These are phyloP conservation scores for Sturnira hondurensis DNA, from an alignment of 2,113 vertebrate genomes.

Conservation along the genomic window DNA sequence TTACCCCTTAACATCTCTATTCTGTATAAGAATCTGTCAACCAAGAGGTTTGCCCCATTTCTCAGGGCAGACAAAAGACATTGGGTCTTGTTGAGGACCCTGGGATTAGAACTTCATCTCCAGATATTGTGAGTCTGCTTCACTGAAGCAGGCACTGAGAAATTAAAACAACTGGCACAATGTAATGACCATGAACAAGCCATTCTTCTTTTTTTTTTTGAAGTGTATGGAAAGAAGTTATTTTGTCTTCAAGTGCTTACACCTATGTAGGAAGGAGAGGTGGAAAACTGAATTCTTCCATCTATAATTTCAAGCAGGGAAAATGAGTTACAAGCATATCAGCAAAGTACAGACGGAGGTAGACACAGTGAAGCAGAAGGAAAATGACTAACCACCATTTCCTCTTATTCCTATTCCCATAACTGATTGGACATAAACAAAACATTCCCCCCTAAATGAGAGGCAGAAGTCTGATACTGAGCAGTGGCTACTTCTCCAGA, in stretches of 20 bases:
- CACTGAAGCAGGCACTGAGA: constrained; percentile 66
- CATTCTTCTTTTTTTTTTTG: constrained; percentile 8
- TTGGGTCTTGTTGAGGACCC: constrained; percentile 59
- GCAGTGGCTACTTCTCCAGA: constrained; percentile 68
- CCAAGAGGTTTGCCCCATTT: constrained; percentile 64
- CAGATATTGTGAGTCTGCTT: constrained; percentile 63
- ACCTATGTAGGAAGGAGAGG: constrained; percentile 66
- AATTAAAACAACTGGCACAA: constrained; percentile 73
- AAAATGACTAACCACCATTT: constrained; percentile 58
- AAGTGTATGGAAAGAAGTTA: constrained; percentile 20
- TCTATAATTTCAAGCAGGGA: constrained; percentile 74
- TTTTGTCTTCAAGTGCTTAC: constrained; percentile 72
- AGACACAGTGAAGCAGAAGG: constrained; percentile 61
- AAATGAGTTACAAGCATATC: constrained; percentile 68
- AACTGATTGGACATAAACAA: constrained; percentile 61
- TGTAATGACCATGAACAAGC: constrained; percentile 72
- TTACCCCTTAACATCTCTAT: constrained; percentile 53
- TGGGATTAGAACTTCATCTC: constrained; percentile 72
- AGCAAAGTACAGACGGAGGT: constrained; percentile 63
- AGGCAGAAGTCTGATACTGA: constrained; percentile 56
- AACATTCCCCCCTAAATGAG: constrained; percentile 45
- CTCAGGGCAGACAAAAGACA: constrained; percentile 47
- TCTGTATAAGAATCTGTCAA: constrained; percentile 57
- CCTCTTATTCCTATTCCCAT: constrained; percentile 33
- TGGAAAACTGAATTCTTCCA: constrained; percentile 63